phyloP scores from a whole-genome alignment of 1,140 invertebrate species.

The Drosophila fuyamai region DNA sequence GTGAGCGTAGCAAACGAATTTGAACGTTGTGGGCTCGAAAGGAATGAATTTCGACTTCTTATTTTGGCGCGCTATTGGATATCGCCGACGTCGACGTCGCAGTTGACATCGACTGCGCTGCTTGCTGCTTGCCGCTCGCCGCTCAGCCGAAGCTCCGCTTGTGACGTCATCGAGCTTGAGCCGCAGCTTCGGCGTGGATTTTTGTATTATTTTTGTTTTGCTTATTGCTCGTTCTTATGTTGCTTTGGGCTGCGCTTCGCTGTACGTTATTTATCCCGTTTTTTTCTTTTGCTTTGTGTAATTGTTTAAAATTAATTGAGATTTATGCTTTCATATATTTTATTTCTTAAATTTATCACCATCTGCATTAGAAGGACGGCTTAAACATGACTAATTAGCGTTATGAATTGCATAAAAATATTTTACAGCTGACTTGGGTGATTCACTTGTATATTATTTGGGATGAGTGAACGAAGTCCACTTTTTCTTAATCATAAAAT shows the following conservation, averaged over 20 bases:
- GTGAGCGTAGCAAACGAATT: slow-evolving; percentile 84
- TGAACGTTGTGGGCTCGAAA: slow-evolving; percentile 73
- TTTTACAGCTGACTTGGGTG: neutral
- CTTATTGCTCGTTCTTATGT: slow-evolving; percentile 51
- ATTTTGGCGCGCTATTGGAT: slow-evolving; percentile 82
- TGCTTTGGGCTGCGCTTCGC: slow-evolving; percentile 28
- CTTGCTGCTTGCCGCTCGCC: slow-evolving; percentile 15
- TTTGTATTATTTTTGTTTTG: slow-evolving; percentile 26
- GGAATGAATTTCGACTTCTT: slow-evolving; percentile 83
- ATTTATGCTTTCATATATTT: slow-evolving; percentile 16
- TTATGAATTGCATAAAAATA: slow-evolving; percentile 3
- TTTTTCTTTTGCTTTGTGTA: slow-evolving; percentile 42
- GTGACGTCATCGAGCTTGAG: slow-evolving; percentile 69
- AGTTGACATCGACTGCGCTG: slow-evolving; percentile 25
- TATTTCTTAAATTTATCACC: slow-evolving; percentile 12
- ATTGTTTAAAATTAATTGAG: slow-evolving; percentile 53
- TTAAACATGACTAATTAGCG: slow-evolving; percentile 2
- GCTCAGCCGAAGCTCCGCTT: slow-evolving; percentile 31
- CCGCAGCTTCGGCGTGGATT: slow-evolving; percentile 29
- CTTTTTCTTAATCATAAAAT: neutral
- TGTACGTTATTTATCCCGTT: slow-evolving; percentile 45
- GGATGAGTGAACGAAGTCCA: neutral
- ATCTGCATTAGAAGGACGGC: slow-evolving; percentile 37
- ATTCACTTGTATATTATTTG: neutral
- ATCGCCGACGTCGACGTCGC: slow-evolving; percentile 42